phyloP scores from a whole-genome alignment of 1,140 invertebrate species.

The Nomia melanderi region DNA sequence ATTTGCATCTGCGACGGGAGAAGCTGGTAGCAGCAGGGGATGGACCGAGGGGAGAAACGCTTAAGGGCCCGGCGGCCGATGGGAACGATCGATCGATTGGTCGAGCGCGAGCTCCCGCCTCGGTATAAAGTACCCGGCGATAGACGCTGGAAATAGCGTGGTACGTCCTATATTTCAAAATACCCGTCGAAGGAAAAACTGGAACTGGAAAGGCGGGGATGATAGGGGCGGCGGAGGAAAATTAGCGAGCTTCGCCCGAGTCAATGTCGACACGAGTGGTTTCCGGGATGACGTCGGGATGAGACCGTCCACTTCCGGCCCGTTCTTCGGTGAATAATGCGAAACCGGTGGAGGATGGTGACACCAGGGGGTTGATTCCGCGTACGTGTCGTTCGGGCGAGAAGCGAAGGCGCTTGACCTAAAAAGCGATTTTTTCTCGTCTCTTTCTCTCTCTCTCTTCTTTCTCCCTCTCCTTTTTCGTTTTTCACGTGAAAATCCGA shows the following conservation, averaged over 20 bases:
- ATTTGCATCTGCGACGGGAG: conserved; percentile 15
- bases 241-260: background rate
- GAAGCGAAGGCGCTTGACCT: conserved; percentile 23
- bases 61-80: conserved; percentile 1
- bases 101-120: conserved; percentile 2
- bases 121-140: conserved; percentile 48
- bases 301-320: conserved; percentile 20
- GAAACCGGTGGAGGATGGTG: background rate
- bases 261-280: conserved; percentile 3
- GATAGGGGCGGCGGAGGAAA: background rate
- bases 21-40: background rate
- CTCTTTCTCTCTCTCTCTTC: background rate
- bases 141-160: conserved; percentile 50
- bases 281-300: conserved; percentile 14
- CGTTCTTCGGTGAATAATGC: conserved; percentile 28
- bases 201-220: background rate
- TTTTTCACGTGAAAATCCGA: background rate
- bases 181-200: conserved; percentile 26
- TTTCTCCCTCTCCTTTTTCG: too few relatives aligned
- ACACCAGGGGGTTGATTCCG: background rate
- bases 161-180: conserved; percentile 59
- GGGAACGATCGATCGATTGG: conserved; percentile 23
- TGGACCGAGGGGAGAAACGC: background rate
- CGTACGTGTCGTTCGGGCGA: background rate
- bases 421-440: conserved; percentile 22